Evolutionary conservation across 2,113 vertebrate species (phyloP), one percentile per base, ranked within the genome.

Genomic region (Oenanthe oenanthe): DNA sequence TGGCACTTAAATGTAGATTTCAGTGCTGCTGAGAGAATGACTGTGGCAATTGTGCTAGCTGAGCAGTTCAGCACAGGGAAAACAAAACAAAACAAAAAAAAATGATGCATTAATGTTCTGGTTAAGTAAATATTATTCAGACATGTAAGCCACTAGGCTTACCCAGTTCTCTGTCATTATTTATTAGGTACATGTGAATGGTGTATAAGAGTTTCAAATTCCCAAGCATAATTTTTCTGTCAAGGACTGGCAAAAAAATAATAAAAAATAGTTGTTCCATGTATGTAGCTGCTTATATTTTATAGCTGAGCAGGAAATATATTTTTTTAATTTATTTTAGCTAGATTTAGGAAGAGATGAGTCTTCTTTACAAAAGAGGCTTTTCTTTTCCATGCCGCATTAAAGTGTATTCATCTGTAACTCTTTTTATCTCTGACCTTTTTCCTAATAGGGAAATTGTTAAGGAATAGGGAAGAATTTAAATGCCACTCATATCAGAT

Each of bases 1-100:
- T 97, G 98, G 97, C 97, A 96, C 89, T 95, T 67, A 97, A 97
- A 98, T 79, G 92, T 96, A 56, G 95, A 93, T 94, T 94, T 92
- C 94, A 18, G 57, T 45, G 92, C 66, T 89, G 91, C 92, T 92
- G 96, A 84, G 95, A 97, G 96, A 95, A 95, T 93, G 71, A 72
- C 24, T 62, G 60, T 68, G 68, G 83, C 68, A 91, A 92, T 96
- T 97, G 91, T 96, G 81, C 92, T 89, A 38, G 36, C 70, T 43
- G 76, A 94, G 80, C 76, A 22, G 73, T 85, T 97, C 94, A 96
- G 89, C n/a, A 57, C 47, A 57, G 47, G 65, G n/a, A n/a, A 21
- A 57, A 31, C 48, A 67, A 80, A 60, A 40, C 42, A 65, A 62
- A 89, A 81, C 36, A 47, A 83, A 74, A 36, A 70, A 70, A 78